A percentile compares a stretch with the other conserved stretches of the same genome.
These are phyloP conservation scores for Strongylocentrotus purpuratus DNA, from an alignment of 35 echinoderm and acorn worm genomes.

Conservation along the genomic window DNA sequence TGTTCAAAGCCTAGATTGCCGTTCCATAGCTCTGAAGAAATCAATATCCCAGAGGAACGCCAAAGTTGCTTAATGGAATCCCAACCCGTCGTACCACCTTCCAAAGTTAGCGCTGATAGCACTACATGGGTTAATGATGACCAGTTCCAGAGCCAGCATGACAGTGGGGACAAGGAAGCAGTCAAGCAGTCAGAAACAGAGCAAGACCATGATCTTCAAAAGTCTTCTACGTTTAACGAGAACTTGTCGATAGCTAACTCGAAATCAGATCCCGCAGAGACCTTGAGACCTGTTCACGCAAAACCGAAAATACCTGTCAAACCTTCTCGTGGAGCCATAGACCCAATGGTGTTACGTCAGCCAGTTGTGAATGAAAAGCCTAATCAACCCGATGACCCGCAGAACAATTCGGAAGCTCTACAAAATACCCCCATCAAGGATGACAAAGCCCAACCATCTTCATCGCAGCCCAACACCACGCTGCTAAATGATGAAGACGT, in stretches of 20 bases:
- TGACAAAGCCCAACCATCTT: too few species aligned
- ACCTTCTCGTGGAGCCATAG: neutral
- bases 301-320: too few species aligned
- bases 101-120: neutral
- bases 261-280: neutral
- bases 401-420: neutral
- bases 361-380: neutral
- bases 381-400: neutral
- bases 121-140: neutral
- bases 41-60: neutral
- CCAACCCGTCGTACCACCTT: neutral
- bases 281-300: neutral
- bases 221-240: too few species aligned
- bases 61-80: neutral
- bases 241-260: neutral
- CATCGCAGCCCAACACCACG: too few species aligned
- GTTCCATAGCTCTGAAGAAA: neutral
- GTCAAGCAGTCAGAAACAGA: too few species aligned
- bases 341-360: neutral
- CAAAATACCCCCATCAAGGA: too few species aligned
- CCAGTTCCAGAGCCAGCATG: neutral
- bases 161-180: neutral
- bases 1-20: neutral
- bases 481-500: neutral
- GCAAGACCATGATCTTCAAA: too few species aligned